Percentiles rank a stretch among this genome's conserved stretches.
These are phyloP conservation scores for Ypsolopha scabrella DNA, from an alignment of 2,888 invertebrate species.

Conservation along the genomic window DNA sequence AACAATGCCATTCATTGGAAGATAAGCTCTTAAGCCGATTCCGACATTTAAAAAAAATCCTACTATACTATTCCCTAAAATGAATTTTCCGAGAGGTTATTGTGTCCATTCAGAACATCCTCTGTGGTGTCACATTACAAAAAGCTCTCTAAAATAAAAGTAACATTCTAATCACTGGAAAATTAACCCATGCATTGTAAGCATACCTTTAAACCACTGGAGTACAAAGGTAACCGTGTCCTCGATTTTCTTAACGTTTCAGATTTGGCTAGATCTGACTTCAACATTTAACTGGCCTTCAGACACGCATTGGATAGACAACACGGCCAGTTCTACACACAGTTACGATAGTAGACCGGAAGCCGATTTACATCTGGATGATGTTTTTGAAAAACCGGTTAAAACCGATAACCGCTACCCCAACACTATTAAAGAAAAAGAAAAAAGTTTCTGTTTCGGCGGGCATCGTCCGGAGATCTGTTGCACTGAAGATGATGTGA, in stretches of 20 bases:
- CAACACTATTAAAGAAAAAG: not conserved
- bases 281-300: slow-evolving; percentile 71
- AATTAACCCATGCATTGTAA: too few relatives aligned
- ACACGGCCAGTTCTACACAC: slow-evolving; percentile 60
- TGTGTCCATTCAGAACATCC: too few relatives aligned
- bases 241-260: slow-evolving; percentile 12
- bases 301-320: slow-evolving; percentile 61
- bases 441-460: not conserved
- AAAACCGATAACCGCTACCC: slow-evolving; percentile 2
- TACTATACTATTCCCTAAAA: too few relatives aligned
- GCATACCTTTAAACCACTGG: too few relatives aligned
- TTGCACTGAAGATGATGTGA: not conserved
- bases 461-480: not conserved
- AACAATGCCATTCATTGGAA: too few relatives aligned
- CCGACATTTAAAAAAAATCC: too few relatives aligned
- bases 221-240: too few relatives aligned
- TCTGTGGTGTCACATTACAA: too few relatives aligned
- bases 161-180: too few relatives aligned
- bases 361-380: slow-evolving; percentile 61
- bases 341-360: slow-evolving; percentile 75
- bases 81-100: too few relatives aligned
- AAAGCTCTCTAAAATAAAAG: too few relatives aligned
- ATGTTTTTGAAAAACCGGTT: slow-evolving; percentile 20
- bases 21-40: too few relatives aligned
- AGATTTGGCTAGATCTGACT: slow-evolving; percentile 58